Conservation (phyloP, 2,113 vertebrate species). For the Thinocorus orbignyianus region DNA sequence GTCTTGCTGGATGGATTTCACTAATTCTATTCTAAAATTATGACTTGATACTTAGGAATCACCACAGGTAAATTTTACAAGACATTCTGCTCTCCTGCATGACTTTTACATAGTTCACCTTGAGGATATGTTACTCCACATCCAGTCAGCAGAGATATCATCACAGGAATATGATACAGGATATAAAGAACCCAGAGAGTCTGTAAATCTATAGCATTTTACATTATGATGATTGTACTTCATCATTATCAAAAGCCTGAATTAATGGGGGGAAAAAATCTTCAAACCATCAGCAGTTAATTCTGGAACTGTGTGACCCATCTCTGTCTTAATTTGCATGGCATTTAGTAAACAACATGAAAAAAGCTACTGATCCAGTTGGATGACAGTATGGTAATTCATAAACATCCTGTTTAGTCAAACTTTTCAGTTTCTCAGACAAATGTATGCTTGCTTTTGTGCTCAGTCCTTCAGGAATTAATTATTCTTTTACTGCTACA, state of each 20-base stretch:
- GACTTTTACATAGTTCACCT: background rate
- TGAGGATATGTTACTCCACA: background rate
- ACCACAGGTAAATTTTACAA: background rate
- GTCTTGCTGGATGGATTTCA: background rate
- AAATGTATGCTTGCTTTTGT: background rate
- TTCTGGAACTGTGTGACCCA: constrained; percentile 9
- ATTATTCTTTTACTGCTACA: constrained; percentile 15
- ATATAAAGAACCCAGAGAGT: background rate
- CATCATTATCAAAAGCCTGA: background rate
- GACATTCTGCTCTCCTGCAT: background rate
- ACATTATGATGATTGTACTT: background rate
- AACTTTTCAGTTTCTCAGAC: constrained; percentile 28
- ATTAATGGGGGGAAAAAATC: background rate
- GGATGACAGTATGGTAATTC: background rate
- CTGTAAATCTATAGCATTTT: background rate
- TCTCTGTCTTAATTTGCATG: constrained; percentile 1
- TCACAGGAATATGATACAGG: background rate
- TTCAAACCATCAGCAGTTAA: background rate
- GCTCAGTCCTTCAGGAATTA: constrained; percentile 23
- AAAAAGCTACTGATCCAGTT: background rate
- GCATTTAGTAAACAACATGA: constrained; percentile 1
- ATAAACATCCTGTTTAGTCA: background rate
- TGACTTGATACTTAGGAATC: background rate
- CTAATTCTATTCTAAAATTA: background rate
- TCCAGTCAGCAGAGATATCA: background rate